A percentile compares a stretch with the other conserved stretches of the same genome.
Conservation (phyloP, 2,888 invertebrate genomes). For the Byasa hedistus region DNA sequence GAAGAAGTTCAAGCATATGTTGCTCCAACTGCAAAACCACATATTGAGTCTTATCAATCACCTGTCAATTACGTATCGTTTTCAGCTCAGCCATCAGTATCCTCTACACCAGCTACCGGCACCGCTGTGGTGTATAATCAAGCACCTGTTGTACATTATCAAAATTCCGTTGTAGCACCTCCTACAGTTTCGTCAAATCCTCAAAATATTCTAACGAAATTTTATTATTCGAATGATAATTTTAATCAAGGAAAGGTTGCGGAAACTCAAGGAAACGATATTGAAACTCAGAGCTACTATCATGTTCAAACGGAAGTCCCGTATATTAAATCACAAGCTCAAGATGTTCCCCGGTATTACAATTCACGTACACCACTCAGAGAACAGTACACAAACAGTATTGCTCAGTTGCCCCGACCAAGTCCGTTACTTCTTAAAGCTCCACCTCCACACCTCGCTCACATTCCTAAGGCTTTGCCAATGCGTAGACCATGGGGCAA, state of each 20-base stretch:
- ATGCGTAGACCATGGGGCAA: conserved; percentile 60
- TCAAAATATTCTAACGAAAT: conserved; percentile 43
- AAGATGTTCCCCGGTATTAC: conserved; percentile 60
- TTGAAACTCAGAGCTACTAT: conserved; percentile 53
- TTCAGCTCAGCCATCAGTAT: conserved; percentile 52
- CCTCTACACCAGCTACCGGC: conserved; percentile 48
- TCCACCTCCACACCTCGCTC: conserved; percentile 58
- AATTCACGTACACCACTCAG: conserved; percentile 55
- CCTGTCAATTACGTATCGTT: conserved; percentile 57
- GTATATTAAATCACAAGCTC: conserved; percentile 42
- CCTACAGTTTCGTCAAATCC: conserved; percentile 32
- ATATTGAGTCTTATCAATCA: conserved; percentile 51
- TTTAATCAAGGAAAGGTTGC: conserved; percentile 57
- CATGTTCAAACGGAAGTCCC: conserved; percentile 51
- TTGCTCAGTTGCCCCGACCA: conserved; percentile 61
- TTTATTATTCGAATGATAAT: conserved; percentile 52
- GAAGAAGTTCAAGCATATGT: conserved; percentile 59
- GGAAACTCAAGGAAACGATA: conserved; percentile 49
- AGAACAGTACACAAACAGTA: conserved; percentile 52
- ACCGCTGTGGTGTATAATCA: conserved; percentile 59
- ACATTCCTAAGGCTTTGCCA: conserved; percentile 67
- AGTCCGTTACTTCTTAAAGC: conserved; percentile 59
- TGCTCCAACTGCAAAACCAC: conserved; percentile 53
- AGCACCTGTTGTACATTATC: conserved; percentile 57
- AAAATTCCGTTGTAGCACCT: conserved; percentile 49